Evolutionary conservation across 2,797 vertebrate species (phyloP).

Genomic region (Neosilurus mollespiculum): DNA sequence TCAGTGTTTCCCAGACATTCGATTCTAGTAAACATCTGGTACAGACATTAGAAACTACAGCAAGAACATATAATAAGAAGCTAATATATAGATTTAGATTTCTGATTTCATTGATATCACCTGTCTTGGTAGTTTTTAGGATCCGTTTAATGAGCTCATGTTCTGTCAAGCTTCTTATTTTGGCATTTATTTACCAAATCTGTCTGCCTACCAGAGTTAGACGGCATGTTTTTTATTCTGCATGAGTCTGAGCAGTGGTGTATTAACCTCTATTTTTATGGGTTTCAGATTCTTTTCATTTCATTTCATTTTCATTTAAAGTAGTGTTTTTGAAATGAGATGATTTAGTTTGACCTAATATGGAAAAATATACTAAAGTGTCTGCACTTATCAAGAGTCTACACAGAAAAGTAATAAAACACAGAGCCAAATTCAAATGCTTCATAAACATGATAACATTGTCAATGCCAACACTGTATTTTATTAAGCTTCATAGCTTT

Average conservation of each 20-base stretch:
- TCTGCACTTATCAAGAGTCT: background rate
- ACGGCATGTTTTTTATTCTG: too few relatives aligned
- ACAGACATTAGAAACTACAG: background rate
- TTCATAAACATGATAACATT: background rate
- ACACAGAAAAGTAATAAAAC: background rate
- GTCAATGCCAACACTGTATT: background rate
- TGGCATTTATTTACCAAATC: too few relatives aligned
- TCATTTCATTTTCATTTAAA: too few relatives aligned
- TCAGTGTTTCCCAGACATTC: background rate
- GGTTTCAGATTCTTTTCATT: too few relatives aligned
- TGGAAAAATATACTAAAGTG: slow-evolving; percentile 50
- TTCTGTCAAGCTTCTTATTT: too few relatives aligned
- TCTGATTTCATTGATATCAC: too few relatives aligned
- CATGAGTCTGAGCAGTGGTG: too few relatives aligned
- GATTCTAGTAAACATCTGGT: background rate
- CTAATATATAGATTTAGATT: background rate
- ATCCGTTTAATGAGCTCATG: too few relatives aligned
- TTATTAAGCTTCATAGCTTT: background rate
- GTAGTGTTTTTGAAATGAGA: slow-evolving; percentile 47
- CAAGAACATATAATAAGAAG: background rate
- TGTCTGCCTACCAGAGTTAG: too few relatives aligned
- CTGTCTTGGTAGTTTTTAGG: too few relatives aligned
- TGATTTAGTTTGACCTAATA: background rate
- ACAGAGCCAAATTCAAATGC: background rate
- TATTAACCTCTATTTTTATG: too few relatives aligned